A percentile compares a stretch with the other conserved stretches of the same genome.
Evolutionary conservation across 2,888 invertebrate genomes (phyloP).

Genomic region (Caenorhabditis sp.): DNA sequence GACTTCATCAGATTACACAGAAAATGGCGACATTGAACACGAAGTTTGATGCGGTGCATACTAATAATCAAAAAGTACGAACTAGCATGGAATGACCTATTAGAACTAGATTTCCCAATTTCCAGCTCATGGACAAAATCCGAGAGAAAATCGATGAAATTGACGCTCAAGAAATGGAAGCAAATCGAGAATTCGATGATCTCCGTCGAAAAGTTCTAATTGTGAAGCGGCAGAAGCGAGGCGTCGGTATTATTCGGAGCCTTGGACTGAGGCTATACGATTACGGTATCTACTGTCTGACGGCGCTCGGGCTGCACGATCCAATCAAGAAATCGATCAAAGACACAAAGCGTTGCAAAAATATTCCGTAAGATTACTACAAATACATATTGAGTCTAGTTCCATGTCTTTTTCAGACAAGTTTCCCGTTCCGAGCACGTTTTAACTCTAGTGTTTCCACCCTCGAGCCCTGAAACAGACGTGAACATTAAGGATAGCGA

Average conservation of each 20-base stretch:
- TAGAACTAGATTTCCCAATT: background rate
- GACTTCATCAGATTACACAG: conserved; percentile 25
- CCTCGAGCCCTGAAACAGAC: conserved; percentile 5
- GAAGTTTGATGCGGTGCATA: conserved; percentile 27
- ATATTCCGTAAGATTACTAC: no score
- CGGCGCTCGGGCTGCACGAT: conserved; percentile 16
- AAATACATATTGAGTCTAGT: no score
- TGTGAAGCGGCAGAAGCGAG: conserved; percentile 18
- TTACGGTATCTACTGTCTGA: conserved; percentile 8
- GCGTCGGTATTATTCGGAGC: conserved; percentile 20
- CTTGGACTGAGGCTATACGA: conserved; percentile 10
- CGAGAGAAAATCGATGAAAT: conserved; percentile 46
- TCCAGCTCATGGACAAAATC: conserved; percentile 44
- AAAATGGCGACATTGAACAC: conserved; percentile 9
- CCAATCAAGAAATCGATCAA: conserved; percentile 14
- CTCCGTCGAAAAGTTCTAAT: conserved; percentile 22
- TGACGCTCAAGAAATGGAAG: conserved; percentile 41
- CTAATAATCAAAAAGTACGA: conserved; percentile 32
- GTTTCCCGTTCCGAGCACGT: conserved; percentile 38
- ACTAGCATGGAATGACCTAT: no score
- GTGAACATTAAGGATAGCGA: background rate
- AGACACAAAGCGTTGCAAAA: conserved; percentile 9
- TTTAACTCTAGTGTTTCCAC: conserved; percentile 8
- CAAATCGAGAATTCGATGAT: conserved; percentile 45
- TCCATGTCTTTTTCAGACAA: conserved; percentile 19